phyloP scores from a whole-genome alignment of 1,140 invertebrate genomes.

The Palaemon carinicauda region DNA sequence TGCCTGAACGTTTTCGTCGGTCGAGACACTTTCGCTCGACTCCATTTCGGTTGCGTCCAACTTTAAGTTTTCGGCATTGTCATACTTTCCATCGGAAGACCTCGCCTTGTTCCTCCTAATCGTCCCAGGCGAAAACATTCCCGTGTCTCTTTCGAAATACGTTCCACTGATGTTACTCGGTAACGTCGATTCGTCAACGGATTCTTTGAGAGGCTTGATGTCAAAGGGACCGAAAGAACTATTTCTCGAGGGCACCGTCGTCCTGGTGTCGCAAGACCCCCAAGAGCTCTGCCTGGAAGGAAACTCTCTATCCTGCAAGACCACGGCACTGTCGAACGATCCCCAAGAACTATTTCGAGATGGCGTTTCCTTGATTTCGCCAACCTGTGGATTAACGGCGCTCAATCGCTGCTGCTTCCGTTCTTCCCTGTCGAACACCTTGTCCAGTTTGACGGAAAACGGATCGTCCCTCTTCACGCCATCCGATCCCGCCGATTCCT shows the following conservation, averaged over 20 bases:
- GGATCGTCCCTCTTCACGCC: slow-evolving; percentile 69
- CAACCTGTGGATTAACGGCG: slow-evolving; percentile 22
- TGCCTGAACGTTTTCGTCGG: slow-evolving; percentile 15
- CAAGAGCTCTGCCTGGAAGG: slow-evolving; percentile 78
- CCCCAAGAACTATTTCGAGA: slow-evolving; percentile 82
- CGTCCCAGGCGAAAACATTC: slow-evolving; percentile 37
- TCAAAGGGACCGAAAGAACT: slow-evolving; percentile 81
- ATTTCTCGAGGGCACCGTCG: slow-evolving; percentile 75
- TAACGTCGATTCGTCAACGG: slow-evolving; percentile 10
- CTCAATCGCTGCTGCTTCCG: slow-evolving; percentile 66
- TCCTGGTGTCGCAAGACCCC: slow-evolving; percentile 81
- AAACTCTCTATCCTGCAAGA: slow-evolving; percentile 64
- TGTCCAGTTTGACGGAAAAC: slow-evolving; percentile 77
- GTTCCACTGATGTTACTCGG: slow-evolving; percentile 40
- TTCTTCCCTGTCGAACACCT: slow-evolving; percentile 78
- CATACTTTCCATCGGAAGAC: slow-evolving; percentile 15
- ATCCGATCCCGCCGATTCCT: slow-evolving; percentile 33
- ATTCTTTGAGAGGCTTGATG: slow-evolving; percentile 61
- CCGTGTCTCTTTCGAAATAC: slow-evolving; percentile 38
- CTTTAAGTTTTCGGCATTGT: slow-evolving; percentile 18
- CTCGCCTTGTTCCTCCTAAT: slow-evolving; percentile 39
- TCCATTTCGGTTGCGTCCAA: slow-evolving; percentile 18
- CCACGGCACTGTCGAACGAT: slow-evolving; percentile 70
- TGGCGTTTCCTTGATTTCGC: slow-evolving; percentile 55
- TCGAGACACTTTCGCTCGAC: background rate